Evolutionary conservation across 2,797 vertebrate genomes (phyloP).

Genomic region (Chelidonichthys spinosus): DNA sequence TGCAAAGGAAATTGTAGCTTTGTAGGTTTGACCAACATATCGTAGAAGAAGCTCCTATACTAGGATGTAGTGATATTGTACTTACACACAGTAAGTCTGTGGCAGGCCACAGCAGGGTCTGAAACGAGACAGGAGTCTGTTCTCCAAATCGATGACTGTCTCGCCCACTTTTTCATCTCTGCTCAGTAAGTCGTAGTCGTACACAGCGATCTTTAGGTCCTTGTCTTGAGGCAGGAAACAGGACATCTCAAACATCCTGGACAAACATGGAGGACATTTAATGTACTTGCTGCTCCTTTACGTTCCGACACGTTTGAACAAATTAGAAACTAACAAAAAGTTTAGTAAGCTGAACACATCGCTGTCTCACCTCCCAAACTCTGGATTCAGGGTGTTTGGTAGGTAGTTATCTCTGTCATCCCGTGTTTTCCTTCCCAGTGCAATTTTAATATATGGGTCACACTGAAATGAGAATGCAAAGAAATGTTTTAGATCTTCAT

Average conservation of each 20-base stretch:
- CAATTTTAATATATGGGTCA: slow-evolving; percentile 96
- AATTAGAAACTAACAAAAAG: neutral
- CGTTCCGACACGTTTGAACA: neutral
- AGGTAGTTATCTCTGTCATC: slow-evolving; percentile 96
- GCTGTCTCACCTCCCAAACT: slow-evolving; percentile 92
- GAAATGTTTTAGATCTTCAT: neutral
- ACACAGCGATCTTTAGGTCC: slow-evolving; percentile 96
- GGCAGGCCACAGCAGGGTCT: slow-evolving; percentile 93
- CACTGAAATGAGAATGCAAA: slow-evolving; percentile 83
- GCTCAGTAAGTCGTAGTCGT: slow-evolving; percentile 93
- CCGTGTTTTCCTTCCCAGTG: slow-evolving; percentile 90
- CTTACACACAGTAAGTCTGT: slow-evolving; percentile 95
- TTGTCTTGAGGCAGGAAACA: slow-evolving; percentile 98
- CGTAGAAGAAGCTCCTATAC: neutral
- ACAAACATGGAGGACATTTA: slow-evolving; percentile 38
- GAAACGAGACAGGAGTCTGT: slow-evolving; percentile 94
- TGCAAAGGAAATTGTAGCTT: slow-evolving; percentile 66
- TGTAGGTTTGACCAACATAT: neutral
- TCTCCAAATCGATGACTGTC: slow-evolving; percentile 96
- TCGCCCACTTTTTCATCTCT: slow-evolving; percentile 98
- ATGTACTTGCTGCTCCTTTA: neutral
- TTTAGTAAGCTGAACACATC: neutral
- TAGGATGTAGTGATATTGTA: slow-evolving; percentile 18
- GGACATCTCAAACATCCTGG: slow-evolving; percentile 95
- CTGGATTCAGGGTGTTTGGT: slow-evolving; percentile 93